phyloP scores from a whole-genome alignment of 2,797 vertebrate species.

The Sparidentex hasta region DNA sequence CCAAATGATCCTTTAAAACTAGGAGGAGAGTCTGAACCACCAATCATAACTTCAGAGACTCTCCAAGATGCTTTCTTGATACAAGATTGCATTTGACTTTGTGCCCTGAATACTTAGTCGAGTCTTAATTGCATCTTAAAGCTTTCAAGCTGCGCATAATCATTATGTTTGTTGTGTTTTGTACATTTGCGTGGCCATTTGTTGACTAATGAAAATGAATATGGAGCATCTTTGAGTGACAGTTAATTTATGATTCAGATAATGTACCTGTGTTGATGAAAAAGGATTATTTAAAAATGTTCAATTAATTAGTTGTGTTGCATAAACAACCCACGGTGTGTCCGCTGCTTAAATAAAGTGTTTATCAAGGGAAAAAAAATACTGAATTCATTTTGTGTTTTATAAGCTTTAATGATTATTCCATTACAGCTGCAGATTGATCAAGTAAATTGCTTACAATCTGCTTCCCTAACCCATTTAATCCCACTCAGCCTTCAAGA shows the following conservation, averaged over 20 bases:
- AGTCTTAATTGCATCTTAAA: slow-evolving; percentile 18
- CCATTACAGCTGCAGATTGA: slow-evolving; percentile 8
- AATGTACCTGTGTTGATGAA: not conserved
- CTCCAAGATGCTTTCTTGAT: too few species aligned
- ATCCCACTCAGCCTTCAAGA: not conserved
- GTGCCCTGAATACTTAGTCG: too few species aligned
- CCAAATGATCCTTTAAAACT: too few species aligned
- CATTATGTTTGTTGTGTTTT: not conserved
- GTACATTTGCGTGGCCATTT: slow-evolving; percentile 8
- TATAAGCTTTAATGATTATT: not conserved
- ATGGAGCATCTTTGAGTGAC: slow-evolving; percentile 11
- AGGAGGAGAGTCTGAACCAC: too few species aligned
- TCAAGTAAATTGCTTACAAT: slow-evolving; percentile 4
- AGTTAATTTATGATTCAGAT: slow-evolving; percentile 5
- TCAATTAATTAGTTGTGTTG: not conserved
- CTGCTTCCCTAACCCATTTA: not conserved
- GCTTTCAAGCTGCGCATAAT: slow-evolving; percentile 20
- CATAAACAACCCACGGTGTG: too few species aligned
- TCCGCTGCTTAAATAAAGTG: too few species aligned
- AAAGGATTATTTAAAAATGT: not conserved
- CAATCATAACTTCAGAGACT: too few species aligned
- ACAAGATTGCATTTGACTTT: too few species aligned
- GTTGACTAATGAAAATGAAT: slow-evolving; percentile 20
- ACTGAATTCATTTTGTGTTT: not conserved
- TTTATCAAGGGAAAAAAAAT: not conserved